Base-by-base conservation (phyloP, 2,113 vertebrate species). In the Cyanocitta stelleri region DNA sequence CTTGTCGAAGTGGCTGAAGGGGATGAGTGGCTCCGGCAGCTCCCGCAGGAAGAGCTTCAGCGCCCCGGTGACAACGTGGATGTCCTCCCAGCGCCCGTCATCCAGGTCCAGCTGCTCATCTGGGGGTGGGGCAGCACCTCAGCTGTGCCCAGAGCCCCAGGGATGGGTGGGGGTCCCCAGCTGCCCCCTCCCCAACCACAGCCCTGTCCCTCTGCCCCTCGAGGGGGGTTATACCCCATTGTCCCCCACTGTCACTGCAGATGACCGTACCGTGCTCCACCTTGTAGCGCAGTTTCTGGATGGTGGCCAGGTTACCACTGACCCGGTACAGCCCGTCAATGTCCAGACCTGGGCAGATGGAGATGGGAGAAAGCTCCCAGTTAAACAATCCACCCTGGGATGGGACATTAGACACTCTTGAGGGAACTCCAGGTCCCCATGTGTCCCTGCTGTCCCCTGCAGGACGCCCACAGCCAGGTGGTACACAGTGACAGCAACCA, bases 21-120 rank as follows among this genome's bases (percentile, higher is more conserved):
- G 99, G 91, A 99, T 97, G 4, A 99, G 98, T 0, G 99, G 99
- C 96, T 99, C 99, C 0, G 98, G 98, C 79, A 99, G 98, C 90
- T 99, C 99, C 12, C 99, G 94, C 94, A 99, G 99, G 97, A 99
- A 99, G 48, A 99, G 97, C 93, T 99, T 99, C 80, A 99, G 96
- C 0, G 99, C 99, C 11, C 99, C 99, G 0, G 99, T 99, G 97
- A 99, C 98, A 51, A 99, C 99, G 0, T 99, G 99, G 61, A 99
- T 97, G 39, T 99, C 99, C 83, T 98, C 98, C 99, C 99, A 99
- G 90, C 98, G 98, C 14, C 99, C 98, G 0, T 99, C 98, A 29
- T 99, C 98, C 67, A 99, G 97, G 97, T 99, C 98, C 74, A 99
- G 97, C 20, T 98, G 98, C 95, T 99, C 99, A 0, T 99, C 98